Evolutionary conservation across 2,797 vertebrate species (phyloP), one percentile per base, ranked within the genome.

Genomic region (Austrolebias charrua): DNA sequence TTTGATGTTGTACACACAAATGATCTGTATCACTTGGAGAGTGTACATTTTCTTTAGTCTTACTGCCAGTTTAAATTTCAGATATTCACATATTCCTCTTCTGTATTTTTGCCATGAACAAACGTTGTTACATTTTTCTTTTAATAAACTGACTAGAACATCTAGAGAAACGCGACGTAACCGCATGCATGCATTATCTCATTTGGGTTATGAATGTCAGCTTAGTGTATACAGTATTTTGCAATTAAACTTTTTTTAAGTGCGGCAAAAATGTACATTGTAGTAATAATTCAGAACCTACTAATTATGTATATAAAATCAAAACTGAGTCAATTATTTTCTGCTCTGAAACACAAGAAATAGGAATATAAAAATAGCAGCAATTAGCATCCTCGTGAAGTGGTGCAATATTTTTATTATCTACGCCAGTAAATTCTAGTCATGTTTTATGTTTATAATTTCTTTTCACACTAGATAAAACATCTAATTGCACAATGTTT

Each of bases 221-320:
- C 24, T 24, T 24, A 24, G 3, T 3, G 24, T 24, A 24, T 24
- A n/a, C n/a, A n/a, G 62, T 63, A n/a, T 42, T 57, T 81, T 81
- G 80, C 68, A 79, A 77, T 24, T 24, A 1, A 61, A 83, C 73
- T 40, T 40, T 40, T 40, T 13, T 40, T 40, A 75, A n/a, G 73
- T 65, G 66, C 77, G 69, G 81, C 67, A 75, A 18, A 79, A 66
- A 63, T 53, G 44, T 53, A 65, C 46, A 29, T 40, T 1, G 13
- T 6, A 5, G 33, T 16, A 61, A 50, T 63, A 63, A 60, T 73
- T 56, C 47, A n/a, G 10, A 49, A 3, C 24, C 24, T 24, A 24
- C 24, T 24, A 61, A 61, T 70, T 50, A 53, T 52, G 14, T 45
- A 40, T 66, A 74, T 44, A 38, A 11, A 28, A 65, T 52, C 40